Conservation (phyloP, 2,888 invertebrate species). For the Diabrotica balteata region DNA sequence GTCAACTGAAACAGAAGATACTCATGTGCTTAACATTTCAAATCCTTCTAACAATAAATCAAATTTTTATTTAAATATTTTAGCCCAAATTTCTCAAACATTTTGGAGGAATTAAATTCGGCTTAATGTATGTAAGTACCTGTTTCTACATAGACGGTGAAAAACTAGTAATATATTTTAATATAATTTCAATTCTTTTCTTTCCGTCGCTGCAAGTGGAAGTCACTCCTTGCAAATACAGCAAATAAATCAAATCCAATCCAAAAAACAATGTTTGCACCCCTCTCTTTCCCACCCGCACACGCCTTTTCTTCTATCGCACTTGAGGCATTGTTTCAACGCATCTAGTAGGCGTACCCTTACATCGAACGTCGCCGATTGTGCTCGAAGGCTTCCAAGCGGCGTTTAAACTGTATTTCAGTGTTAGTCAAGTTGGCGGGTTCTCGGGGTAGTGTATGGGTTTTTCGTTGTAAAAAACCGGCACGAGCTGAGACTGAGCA, state of each 20-base stretch:
- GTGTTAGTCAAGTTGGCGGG: conserved; percentile 42
- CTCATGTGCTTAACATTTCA: no score
- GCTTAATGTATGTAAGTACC: no score
- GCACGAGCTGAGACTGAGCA: conserved; percentile 37
- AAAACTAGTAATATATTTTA: neutral
- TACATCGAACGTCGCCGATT: conserved; percentile 41
- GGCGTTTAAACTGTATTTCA: conserved; percentile 42
- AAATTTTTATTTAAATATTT: no score
- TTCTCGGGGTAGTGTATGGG: conserved; percentile 42
- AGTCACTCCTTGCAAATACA: conserved; percentile 29
- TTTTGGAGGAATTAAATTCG: no score
- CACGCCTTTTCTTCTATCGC: conserved; percentile 37
- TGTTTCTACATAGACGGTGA: no score
- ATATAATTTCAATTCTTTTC: neutral
- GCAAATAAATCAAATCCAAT: conserved; percentile 30
- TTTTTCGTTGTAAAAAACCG: conserved; percentile 44
- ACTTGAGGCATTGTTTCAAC: conserved; percentile 43
- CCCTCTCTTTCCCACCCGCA: conserved; percentile 42
- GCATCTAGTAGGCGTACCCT: conserved; percentile 44
- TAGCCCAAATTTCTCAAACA: no score
- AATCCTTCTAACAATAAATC: no score
- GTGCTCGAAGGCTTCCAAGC: conserved; percentile 40
- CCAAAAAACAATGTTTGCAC: conserved; percentile 38
- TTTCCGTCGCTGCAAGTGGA: conserved; percentile 14
- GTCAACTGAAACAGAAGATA: no score